Evolutionary conservation across 2,113 vertebrate species (phyloP).

Genomic region (Talpa occidentalis): DNA sequence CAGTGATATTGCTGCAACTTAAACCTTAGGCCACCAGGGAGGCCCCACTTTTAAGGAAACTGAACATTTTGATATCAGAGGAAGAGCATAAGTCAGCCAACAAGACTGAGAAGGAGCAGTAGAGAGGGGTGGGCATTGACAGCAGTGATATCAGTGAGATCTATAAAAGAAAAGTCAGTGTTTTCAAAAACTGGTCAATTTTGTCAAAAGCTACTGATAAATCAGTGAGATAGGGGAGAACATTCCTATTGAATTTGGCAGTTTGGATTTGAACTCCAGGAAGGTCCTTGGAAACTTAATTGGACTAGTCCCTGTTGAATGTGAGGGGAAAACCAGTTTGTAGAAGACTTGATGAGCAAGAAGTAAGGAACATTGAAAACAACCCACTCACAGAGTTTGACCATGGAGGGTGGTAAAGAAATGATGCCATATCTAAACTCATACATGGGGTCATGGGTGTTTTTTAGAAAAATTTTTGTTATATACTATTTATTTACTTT

Average conservation of each 20-base stretch:
- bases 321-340: background rate
- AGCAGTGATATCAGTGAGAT: background rate
- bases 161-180: background rate
- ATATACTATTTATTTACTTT: background rate
- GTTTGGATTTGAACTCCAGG: background rate
- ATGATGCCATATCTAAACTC: background rate
- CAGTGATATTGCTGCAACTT: no score
- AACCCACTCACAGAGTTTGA: background rate
- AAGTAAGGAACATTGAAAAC: background rate
- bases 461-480: background rate
- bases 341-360: background rate
- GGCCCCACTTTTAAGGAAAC: background rate
- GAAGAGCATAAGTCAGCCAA: background rate
- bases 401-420: background rate
- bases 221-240: background rate
- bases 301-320: background rate
- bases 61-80: slow-evolving; percentile 1
- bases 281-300: background rate
- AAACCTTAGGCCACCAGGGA: no score
- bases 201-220: background rate
- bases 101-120: background rate
- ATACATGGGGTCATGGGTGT: background rate
- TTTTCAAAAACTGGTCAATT: background rate
- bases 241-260: background rate
- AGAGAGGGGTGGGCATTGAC: background rate